Conservation (phyloP, 2,113 vertebrate species). For the Hystrix brachyura region DNA sequence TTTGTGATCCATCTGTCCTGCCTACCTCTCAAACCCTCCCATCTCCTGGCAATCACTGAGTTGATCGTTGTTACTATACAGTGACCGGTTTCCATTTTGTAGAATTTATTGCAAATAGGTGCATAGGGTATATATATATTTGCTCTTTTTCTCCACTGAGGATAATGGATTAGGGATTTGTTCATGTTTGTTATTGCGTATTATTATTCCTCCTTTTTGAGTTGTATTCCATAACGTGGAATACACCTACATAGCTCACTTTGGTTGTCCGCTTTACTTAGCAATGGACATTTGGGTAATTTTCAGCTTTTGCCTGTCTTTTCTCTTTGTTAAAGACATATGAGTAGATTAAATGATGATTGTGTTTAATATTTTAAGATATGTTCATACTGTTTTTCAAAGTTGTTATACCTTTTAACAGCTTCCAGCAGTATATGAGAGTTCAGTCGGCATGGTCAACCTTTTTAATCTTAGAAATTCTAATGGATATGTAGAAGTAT, state of each 20-base stretch:
- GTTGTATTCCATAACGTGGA: background rate
- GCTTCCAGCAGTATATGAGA: background rate
- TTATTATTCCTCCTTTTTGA: background rate
- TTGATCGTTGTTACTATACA: background rate
- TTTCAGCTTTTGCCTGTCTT: background rate
- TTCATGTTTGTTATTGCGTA: background rate
- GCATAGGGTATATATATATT: background rate
- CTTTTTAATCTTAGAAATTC: background rate
- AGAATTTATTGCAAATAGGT: conserved; percentile 11
- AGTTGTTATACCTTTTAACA: background rate
- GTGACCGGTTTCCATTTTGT: background rate
- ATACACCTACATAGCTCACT: background rate
- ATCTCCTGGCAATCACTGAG: background rate
- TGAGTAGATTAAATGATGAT: background rate
- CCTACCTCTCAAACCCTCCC: background rate
- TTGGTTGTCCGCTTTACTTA: background rate
- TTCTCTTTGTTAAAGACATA: background rate
- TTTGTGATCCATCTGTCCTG: background rate
- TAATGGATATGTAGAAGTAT: background rate
- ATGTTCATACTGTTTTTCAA: background rate
- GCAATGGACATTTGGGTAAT: background rate
- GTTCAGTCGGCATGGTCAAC: too few relatives aligned
- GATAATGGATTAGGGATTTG: background rate
- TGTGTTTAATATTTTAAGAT: background rate
- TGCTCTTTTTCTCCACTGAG: background rate